Evolutionary conservation across 2,797 vertebrate genomes (phyloP), one percentile per base, ranked within the genome.

Genomic region (Anabacerthia variegaticeps): DNA sequence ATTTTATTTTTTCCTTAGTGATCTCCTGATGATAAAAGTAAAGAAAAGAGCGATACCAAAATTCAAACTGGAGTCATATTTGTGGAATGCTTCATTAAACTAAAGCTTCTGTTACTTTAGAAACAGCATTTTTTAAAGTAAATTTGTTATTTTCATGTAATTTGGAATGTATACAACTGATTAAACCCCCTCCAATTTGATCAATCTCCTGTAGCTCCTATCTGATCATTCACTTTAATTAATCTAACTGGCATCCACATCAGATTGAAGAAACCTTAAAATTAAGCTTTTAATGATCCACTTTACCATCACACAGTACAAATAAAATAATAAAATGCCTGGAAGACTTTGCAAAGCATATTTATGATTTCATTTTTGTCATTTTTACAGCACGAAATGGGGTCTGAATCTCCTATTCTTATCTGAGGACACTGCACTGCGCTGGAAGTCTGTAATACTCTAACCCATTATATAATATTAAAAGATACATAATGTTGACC

Each of bases 261-360:
- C 54, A 76, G 68, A 81, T 28, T 76, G 75, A 92, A 96, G 85
- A 93, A 94, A 95, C 52, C 69, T 94, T 85, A 95, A 95, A 85
- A 89, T 92, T 73, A 65, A 89, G 81, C 91, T 94, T 95, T 91
- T 90, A 96, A 96, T 9, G 32, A 95, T 82, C 78, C 49, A 78
- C 86, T 96, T 93, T 81, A 91, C 88, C 76, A 74, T 65, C 58
- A 88, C 10, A 14, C n/a, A 36, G 13, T 73, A 88, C 74, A 93
- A 93, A 93, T 71, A 82, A 95, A 95, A 93, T 62, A 85, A 94
- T 79, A 88, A 93, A 93, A 92, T 73, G 46, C 66, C 76, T 77
- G 37, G 48, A 54, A 85, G 73, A 83, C 80, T 94, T 93, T 77
- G 63, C 7, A 87, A 93, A 90, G 82, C 14, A 6, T 89, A 93